Conservation (phyloP, 1,140 invertebrate genomes). For the Nymphalis io region DNA sequence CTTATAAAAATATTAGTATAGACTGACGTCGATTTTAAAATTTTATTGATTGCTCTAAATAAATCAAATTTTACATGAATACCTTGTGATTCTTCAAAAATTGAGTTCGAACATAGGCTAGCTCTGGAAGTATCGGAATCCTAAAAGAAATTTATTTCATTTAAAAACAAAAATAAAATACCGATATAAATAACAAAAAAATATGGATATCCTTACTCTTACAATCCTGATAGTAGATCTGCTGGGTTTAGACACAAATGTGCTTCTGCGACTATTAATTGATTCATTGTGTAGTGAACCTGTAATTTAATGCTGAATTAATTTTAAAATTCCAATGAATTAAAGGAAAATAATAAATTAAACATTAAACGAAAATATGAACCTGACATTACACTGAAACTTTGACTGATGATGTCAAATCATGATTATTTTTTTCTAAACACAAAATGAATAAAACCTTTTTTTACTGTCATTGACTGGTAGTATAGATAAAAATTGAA, state of each 20-base stretch:
- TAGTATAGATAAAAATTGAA: constrained; percentile 13
- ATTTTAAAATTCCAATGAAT: constrained; percentile 5
- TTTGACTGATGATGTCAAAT: constrained; percentile 69
- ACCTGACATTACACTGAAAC: constrained; percentile 79
- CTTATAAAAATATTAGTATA: no score
- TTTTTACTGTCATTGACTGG: constrained; percentile 7
- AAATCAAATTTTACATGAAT: constrained; percentile 4
- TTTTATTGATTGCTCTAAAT: no score
- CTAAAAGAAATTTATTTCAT: constrained; percentile 46
- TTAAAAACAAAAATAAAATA: constrained; percentile 16
- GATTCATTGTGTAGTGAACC: constrained; percentile 74
- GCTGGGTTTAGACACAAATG: constrained; percentile 64
- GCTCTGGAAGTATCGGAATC: constrained; percentile 55
- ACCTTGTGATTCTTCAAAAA: constrained; percentile 65
- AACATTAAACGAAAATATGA: constrained; percentile 42
- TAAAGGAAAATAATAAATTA: constrained; percentile 29
- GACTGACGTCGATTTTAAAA: no score
- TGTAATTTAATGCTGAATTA: constrained; percentile 42
- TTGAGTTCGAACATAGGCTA: constrained; percentile 53
- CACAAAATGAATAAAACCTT: constrained; percentile 3
- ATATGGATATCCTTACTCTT: constrained; percentile 49
- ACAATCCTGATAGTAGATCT: constrained; percentile 65
- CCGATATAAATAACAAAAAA: constrained; percentile 20
- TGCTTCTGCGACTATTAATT: constrained; percentile 66
- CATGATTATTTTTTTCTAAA: constrained; percentile 38